Conservation (phyloP, 2,113 vertebrate species). For the Hippocampus mohnikei region DNA sequence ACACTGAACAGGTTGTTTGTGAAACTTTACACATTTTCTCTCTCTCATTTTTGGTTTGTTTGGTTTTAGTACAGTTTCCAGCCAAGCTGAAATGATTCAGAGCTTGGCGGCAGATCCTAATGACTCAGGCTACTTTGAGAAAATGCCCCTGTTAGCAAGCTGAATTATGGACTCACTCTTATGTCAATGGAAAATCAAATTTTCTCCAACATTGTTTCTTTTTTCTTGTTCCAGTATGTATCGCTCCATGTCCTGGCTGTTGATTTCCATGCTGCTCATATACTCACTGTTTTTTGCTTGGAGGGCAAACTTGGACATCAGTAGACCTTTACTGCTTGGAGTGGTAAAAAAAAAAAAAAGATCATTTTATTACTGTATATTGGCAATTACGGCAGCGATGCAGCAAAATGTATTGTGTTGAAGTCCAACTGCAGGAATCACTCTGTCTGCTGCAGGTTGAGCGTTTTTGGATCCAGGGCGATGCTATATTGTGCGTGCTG, state of each 20-base stretch:
- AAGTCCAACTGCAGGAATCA: background rate
- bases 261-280: constrained; percentile 79
- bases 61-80: constrained; percentile 41
- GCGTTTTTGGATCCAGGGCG: constrained; percentile 96
- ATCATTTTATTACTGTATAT: background rate
- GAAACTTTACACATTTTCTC: constrained; percentile 25
- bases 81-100: constrained; percentile 54
- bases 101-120: constrained; percentile 43
- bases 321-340: constrained; percentile 86
- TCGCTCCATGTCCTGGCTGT: constrained; percentile 75
- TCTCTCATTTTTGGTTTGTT: constrained; percentile 29
- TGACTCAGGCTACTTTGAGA: constrained; percentile 55
- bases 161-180: constrained; percentile 32
- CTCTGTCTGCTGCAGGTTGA: constrained; percentile 79
- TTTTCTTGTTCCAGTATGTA: constrained; percentile 52
- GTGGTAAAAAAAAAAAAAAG: constrained; percentile 79
- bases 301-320: constrained; percentile 95
- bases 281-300: constrained; percentile 96
- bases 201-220: background rate
- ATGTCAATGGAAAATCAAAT: constrained; percentile 28
- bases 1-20: background rate
- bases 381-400: background rate
- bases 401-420: background rate
- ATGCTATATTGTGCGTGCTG: constrained; percentile 83
- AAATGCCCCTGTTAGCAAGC: constrained; percentile 45